A percentile compares a stretch with the other conserved stretches of the same genome.
Conservation (phyloP, 2,888 invertebrate genomes). For the Corbicula japonica region DNA sequence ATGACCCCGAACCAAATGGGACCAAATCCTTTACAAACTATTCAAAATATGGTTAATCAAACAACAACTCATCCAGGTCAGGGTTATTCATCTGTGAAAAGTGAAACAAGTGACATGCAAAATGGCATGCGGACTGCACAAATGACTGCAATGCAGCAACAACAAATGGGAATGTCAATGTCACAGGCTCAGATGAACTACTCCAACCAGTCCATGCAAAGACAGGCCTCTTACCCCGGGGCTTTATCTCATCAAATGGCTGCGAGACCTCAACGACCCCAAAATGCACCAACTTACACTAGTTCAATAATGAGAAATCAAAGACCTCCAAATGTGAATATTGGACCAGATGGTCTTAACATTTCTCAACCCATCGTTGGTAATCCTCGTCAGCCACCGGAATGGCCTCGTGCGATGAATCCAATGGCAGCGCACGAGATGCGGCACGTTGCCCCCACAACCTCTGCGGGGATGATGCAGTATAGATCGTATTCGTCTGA, state of each 20-base stretch:
- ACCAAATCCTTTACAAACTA: conserved; percentile 84
- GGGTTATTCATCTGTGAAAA: conserved; percentile 78
- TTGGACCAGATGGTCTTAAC: conserved; percentile 88
- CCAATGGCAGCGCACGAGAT: conserved; percentile 58
- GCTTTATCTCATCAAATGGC: conserved; percentile 64
- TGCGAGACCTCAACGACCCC: conserved; percentile 64
- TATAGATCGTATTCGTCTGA: conserved; percentile 85
- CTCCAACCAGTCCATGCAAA: conserved; percentile 68
- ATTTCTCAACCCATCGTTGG: conserved; percentile 80
- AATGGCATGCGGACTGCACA: conserved; percentile 77
- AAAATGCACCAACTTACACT: conserved; percentile 76
- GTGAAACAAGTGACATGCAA: conserved; percentile 75
- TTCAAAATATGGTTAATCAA: conserved; percentile 88
- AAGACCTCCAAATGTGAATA: conserved; percentile 89
- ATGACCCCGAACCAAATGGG: conserved; percentile 63
- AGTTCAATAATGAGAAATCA: conserved; percentile 87
- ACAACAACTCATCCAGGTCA: conserved; percentile 73
- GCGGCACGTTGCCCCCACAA: conserved; percentile 63
- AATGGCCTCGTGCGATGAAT: conserved; percentile 88
- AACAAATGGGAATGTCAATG: conserved; percentile 52
- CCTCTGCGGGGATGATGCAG: conserved; percentile 84
- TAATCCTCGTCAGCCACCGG: conserved; percentile 87
- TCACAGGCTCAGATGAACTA: conserved; percentile 65
- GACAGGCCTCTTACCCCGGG: conserved; percentile 74
- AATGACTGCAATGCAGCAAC: conserved; percentile 78